Evolutionary conservation across 2,888 invertebrate species (phyloP), one percentile per base, ranked within the genome.

Genomic region (Catocala sponsa): DNA sequence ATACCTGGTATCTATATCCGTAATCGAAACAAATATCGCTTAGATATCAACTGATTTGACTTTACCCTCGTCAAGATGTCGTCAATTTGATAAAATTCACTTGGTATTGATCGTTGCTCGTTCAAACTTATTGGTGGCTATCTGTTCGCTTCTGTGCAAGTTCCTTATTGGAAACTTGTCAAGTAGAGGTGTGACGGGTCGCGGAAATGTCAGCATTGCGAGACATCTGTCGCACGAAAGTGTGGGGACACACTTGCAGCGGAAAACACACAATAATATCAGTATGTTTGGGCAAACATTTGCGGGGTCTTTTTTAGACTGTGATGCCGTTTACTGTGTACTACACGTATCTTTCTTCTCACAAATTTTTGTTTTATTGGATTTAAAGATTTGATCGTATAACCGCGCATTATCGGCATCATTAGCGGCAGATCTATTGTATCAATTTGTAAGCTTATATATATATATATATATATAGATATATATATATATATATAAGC

Each of bases 101-200:
- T 74, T 54, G 62, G 44, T 32, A 53, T 44, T 58, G 38, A 54
- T 59, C 63, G 68, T 70, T 66, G 63, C 63, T 72, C 47, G 49
- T 60, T 66, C 43, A 59, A 76, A 76, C 71, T 79, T 78, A 76
- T 78, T 74, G 78, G 66, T 61, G 53, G 69, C 63, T 75, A 74
- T 75, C 77, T 68, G 68, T 68, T 71, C 56, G 63, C 62, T 62
- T 67, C 65, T 55, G 65, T 52, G 50, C 65, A 64, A 72, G 70
- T 72, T 71, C 60, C 75, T 76, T 82, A 82, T 81, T 83, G 81
- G 80, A 79, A 83, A 81, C 82, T 84, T 85, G 82, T 84, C 87
- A 82, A 72, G 57, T 57, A 50, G 59, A 71, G 74, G 78, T 78
- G 71, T 75, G 83, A 80, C 79, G 68, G 73, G 68, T 56, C 72